Conservation (phyloP, 2,797 vertebrate genomes). For the Sebastes minor region DNA sequence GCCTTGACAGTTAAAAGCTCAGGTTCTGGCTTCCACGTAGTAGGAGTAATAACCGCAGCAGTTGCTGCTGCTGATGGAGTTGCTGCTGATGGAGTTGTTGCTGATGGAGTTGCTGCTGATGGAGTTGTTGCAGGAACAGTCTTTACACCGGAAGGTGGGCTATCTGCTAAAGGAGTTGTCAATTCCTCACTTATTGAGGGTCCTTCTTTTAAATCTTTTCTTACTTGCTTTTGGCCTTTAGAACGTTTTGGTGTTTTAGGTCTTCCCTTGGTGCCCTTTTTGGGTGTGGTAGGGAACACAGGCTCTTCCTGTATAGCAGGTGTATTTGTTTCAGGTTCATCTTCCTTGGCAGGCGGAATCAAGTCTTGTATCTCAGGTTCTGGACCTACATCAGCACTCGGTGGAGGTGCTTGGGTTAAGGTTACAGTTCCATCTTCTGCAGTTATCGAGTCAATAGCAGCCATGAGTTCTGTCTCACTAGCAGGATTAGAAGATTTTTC, state of each 20-base stretch:
- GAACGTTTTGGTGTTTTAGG: constrained; percentile 84
- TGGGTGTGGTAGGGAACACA: constrained; percentile 72
- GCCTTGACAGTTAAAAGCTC: constrained; percentile 56
- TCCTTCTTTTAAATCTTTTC: constrained; percentile 84
- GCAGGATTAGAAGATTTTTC: constrained; percentile 92
- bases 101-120: constrained; percentile 55
- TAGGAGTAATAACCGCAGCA: constrained; percentile 77
- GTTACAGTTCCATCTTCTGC: constrained; percentile 81
- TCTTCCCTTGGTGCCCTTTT: constrained; percentile 85
- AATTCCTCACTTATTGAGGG: constrained; percentile 69
- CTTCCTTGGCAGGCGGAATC: constrained; percentile 78
- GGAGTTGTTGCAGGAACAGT: constrained; percentile 56
- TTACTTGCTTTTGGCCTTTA: constrained; percentile 83
- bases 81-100: constrained; percentile 47
- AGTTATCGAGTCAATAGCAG: constrained; percentile 97
- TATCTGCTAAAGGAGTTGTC: constrained; percentile 50
- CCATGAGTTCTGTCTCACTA: constrained; percentile 94
- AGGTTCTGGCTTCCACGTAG: constrained; percentile 73
- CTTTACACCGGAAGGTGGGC: constrained; percentile 49
- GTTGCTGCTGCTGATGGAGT: constrained; percentile 62
- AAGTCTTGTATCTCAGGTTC: constrained; percentile 74
- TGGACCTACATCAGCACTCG: constrained; percentile 77
- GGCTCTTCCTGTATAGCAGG: constrained; percentile 72
- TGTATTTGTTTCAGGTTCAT: constrained; percentile 71
- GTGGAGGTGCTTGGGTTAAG: constrained; percentile 77